Percentiles rank a stretch among this genome's conserved stretches.
These are phyloP conservation scores for Herpetotheres cachinnans DNA, from an alignment of 2,113 vertebrate species.

Conservation along the genomic window DNA sequence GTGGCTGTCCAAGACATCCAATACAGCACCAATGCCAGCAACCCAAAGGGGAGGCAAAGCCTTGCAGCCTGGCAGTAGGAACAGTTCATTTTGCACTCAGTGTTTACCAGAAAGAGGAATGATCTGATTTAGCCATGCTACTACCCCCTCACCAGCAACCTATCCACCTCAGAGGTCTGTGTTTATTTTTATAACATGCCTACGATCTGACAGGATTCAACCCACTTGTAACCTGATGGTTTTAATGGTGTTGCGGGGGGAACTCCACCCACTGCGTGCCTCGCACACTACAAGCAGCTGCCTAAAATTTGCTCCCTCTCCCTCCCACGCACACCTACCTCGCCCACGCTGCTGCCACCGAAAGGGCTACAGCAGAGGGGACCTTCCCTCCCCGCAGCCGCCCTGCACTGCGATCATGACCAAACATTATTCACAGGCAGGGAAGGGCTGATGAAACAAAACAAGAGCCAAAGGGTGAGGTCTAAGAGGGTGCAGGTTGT, in stretches of 20 bases:
- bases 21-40: neutral
- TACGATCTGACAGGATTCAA: neutral
- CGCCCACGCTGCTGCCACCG: neutral
- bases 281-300: neutral
- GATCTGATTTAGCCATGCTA: neutral
- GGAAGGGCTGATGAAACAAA: neutral
- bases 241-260: neutral
- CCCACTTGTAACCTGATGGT: slow-evolving; percentile 34
- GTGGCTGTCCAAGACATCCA: neutral
- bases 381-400: neutral
- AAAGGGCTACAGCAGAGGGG: neutral
- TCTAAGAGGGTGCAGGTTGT: neutral
- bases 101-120: neutral
- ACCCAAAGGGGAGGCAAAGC: neutral
- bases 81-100: neutral
- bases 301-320: neutral
- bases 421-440: neutral
- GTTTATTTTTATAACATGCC: slow-evolving; percentile 33
- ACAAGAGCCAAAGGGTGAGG: neutral
- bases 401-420: rapidly evolving
- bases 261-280: neutral
- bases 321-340: neutral
- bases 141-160: neutral
- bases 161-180: neutral
- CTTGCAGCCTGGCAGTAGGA: neutral